Base-by-base conservation (phyloP, 2,113 vertebrate genomes). In the Climacteris rufus region DNA sequence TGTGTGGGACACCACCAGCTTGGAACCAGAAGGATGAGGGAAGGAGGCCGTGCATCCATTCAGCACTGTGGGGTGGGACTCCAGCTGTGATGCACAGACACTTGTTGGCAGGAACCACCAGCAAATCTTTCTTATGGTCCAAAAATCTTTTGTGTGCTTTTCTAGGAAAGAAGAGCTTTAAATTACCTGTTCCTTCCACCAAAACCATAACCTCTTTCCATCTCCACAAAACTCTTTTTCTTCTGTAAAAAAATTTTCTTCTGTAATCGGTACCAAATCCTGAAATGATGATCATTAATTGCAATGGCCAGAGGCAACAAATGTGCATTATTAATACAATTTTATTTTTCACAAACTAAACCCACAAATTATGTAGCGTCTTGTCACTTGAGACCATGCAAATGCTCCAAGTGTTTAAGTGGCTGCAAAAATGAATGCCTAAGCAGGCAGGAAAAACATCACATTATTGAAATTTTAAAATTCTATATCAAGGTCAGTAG, bases 11-110 rank as follows among this genome's bases (percentile, higher is more conserved):
- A 15, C 25, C n/a, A 54, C 15, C 68, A 87, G 53, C 40, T 75
- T 0, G 0, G 68, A 83, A 35, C 1, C 20, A 49, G 31, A 49
- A 37, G 10, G 47, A 18, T 7, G 25, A 68, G 14, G 8, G 44
- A 42, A 93, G 13, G 50, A 68, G 19, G 11, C 54, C 44, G 21
- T 64, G 40, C 49, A 39, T 60, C 69, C 30, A 10, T 47, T 59
- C 31, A 49, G 53, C 45, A 7, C 4, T 39, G 64, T 47, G 31
- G 31, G 23, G 12, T 49, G 37, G 50, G 39, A 54, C 30, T 57
- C 74, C 35, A 71, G 33, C 77, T 75, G 65, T 0, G 0, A 57
- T n/a, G 14, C 27, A 33, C 15, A 56, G 44, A 60, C 19, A 40
- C 8, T 64, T 87, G 37, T 27, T 6, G 10, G 28, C 61, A 69